These are phyloP conservation scores for Hyles lineata DNA, from an alignment of 2,888 invertebrate genomes.

Conservation along the genomic window DNA sequence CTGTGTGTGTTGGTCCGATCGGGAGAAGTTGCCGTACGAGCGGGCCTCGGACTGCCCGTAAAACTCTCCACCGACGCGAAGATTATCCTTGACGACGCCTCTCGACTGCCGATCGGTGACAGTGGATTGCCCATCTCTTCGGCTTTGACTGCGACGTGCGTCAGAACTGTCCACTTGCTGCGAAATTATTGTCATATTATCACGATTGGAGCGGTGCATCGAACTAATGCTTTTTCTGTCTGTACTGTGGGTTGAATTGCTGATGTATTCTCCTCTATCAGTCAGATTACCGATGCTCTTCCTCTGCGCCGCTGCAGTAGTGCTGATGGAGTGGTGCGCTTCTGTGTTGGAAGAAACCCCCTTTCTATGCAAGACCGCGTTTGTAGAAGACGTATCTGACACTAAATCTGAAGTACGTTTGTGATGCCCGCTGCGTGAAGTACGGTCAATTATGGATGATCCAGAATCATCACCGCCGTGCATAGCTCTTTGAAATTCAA, in stretches of 20 bases:
- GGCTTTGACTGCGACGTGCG: slow-evolving; percentile 64
- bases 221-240: slow-evolving; percentile 92
- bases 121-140: slow-evolving; percentile 83
- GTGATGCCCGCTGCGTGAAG: slow-evolving; percentile 82
- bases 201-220: slow-evolving; percentile 89
- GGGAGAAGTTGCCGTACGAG: slow-evolving; percentile 88
- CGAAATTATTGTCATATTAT: slow-evolving; percentile 77
- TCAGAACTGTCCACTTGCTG: slow-evolving; percentile 80
- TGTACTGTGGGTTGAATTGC: slow-evolving; percentile 86
- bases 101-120: slow-evolving; percentile 86
- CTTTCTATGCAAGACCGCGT: slow-evolving; percentile 92
- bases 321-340: slow-evolving; percentile 89
- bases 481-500: slow-evolving; percentile 83
- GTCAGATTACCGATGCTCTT: slow-evolving; percentile 92
- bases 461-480: slow-evolving; percentile 63
- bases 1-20: slow-evolving; percentile 73
- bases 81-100: slow-evolving; percentile 86
- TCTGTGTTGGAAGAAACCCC: slow-evolving; percentile 88
- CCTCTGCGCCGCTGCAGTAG: slow-evolving; percentile 91
- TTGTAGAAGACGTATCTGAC: slow-evolving; percentile 89
- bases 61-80: slow-evolving; percentile 89
- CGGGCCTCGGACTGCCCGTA: slow-evolving; percentile 90
- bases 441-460: slow-evolving; percentile 53
- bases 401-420: slow-evolving; percentile 91
- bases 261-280: slow-evolving; percentile 89